phyloP scores from a whole-genome alignment of 2,888 invertebrate genomes.

The Pasiphila rectangulata region DNA sequence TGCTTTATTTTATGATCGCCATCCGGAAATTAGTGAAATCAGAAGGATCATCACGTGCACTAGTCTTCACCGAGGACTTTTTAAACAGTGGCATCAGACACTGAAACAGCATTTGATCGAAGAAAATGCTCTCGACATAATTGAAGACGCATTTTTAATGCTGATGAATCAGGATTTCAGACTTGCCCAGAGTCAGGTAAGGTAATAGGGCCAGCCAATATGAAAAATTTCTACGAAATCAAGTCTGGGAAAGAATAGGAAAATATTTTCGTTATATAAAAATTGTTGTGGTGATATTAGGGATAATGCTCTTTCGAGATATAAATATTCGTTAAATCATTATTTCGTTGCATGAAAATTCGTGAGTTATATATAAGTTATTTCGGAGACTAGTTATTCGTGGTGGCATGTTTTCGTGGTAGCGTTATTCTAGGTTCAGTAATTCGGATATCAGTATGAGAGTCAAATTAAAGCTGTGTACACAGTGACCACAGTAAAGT shows the following conservation, averaged over 20 bases:
- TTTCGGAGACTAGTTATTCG: too few species aligned
- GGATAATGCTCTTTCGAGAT: too few species aligned
- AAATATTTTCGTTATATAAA: constrained; percentile 21
- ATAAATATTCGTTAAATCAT: too few species aligned
- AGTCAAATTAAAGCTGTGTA: too few species aligned
- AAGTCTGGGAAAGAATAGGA: constrained; percentile 24
- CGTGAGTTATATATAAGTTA: too few species aligned
- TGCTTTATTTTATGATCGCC: background rate
- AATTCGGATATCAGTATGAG: too few species aligned
- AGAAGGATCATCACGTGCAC: background rate
- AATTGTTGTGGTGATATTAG: too few species aligned
- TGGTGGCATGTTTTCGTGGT: too few species aligned
- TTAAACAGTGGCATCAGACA: background rate
- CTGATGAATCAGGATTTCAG: constrained; percentile 6
- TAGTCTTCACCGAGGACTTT: background rate
- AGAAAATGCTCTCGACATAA: background rate
- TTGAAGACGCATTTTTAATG: constrained; percentile 8
- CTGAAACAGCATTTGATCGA: background rate
- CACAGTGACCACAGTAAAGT: too few species aligned
- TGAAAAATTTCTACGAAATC: constrained; percentile 22
- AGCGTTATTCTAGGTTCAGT: too few species aligned
- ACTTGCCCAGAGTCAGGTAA: constrained; percentile 25
- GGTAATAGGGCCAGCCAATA: constrained; percentile 21
- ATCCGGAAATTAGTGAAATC: background rate
- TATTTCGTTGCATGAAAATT: too few species aligned